Evolutionary conservation across 2,888 invertebrate species (phyloP).

Genomic region (Nephrotoma appendiculata): DNA sequence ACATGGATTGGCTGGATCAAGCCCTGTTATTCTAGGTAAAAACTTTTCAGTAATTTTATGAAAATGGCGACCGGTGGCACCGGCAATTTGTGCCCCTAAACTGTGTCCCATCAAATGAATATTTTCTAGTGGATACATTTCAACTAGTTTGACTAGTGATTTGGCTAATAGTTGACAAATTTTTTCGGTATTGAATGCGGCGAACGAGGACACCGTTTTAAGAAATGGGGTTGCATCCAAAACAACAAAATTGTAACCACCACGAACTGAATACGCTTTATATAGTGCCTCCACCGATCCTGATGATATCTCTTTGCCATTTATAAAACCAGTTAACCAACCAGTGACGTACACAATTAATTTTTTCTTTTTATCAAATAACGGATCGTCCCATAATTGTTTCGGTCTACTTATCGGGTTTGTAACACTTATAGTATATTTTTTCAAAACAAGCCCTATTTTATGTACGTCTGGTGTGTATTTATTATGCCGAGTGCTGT

Average conservation of each 20-base stretch:
- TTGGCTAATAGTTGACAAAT: slow-evolving; percentile 9
- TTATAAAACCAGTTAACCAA: slow-evolving; percentile 25
- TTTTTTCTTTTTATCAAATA: slow-evolving; percentile 23
- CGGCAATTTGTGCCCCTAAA: slow-evolving; percentile 28
- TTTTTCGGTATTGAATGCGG: slow-evolving; percentile 12
- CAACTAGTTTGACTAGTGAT: slow-evolving; percentile 5
- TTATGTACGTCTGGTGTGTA: slow-evolving; percentile 22
- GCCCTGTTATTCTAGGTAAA: slow-evolving; percentile 25
- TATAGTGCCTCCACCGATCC: slow-evolving; percentile 13
- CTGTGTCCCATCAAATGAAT: slow-evolving; percentile 16
- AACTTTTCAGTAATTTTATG: slow-evolving; percentile 18
- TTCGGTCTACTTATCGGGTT: slow-evolving; percentile 20
- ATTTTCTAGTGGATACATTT: slow-evolving; percentile 7
- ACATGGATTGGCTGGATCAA: slow-evolving; percentile 30
- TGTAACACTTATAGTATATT: slow-evolving; percentile 18
- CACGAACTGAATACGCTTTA: slow-evolving; percentile 26
- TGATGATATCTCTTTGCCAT: slow-evolving; percentile 14
- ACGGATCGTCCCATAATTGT: slow-evolving; percentile 23
- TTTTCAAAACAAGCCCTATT: slow-evolving; percentile 23
- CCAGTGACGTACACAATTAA: slow-evolving; percentile 28
- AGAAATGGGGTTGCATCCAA: slow-evolving; percentile 10
- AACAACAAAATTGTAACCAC: slow-evolving; percentile 28
- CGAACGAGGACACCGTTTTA: slow-evolving; percentile 12
- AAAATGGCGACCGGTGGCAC: slow-evolving; percentile 25
- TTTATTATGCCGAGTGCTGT: slow-evolving; percentile 17